These are phyloP conservation scores for Aphelocoma californica DNA, from an alignment of 2,797 vertebrate genomes.

Conservation along the genomic window DNA sequence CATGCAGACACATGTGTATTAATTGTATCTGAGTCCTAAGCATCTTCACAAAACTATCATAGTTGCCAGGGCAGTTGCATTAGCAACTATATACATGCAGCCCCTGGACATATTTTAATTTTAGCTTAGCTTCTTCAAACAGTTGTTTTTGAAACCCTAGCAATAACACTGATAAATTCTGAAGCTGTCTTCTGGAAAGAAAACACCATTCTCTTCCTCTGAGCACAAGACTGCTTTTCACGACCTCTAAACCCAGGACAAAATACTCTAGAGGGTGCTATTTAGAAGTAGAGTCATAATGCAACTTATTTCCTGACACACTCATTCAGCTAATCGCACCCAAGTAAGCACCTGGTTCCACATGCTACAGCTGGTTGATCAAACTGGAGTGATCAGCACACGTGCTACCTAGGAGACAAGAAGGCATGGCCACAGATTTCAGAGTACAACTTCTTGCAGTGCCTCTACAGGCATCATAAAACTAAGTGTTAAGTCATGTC, in stretches of 20 bases:
- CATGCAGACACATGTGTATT: fast-evolving
- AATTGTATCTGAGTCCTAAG: neutral
- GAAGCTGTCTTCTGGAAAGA: neutral
- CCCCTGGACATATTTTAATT: neutral
- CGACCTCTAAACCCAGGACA: neutral
- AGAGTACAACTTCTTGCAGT: neutral
- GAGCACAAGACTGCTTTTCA: neutral
- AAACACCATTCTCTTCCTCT: neutral
- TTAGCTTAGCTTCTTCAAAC: neutral
- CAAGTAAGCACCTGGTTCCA: neutral
- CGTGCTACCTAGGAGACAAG: neutral
- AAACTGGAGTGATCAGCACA: neutral
- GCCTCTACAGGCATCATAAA: neutral
- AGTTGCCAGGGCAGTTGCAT: neutral
- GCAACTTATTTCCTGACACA: neutral
- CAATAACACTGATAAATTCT: neutral
- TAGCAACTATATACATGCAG: neutral
- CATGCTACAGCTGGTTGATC: neutral
- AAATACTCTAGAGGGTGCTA: neutral
- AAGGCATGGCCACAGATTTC: neutral
- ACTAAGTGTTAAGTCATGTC: fast-evolving
- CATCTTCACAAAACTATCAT: neutral
- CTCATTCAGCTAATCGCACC: fast-evolving
- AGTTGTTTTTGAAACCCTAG: neutral
- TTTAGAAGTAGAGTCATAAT: neutral